These are phyloP conservation scores for Urocolius indicus DNA, from an alignment of 2,113 vertebrate species.

Conservation along the genomic window DNA sequence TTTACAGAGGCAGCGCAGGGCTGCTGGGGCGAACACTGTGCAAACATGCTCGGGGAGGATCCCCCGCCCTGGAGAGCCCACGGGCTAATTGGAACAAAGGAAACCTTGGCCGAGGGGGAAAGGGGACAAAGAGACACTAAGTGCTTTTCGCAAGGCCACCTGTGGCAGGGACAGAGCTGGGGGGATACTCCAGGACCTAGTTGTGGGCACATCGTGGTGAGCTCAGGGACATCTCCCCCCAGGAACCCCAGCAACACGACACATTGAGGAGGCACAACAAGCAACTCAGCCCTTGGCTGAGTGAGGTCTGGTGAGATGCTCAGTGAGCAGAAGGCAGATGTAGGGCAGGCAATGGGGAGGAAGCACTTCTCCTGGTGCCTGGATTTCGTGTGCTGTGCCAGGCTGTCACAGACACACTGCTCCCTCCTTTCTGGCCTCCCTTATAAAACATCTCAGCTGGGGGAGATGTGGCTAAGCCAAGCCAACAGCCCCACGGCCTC, in stretches of 20 bases:
- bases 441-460: not conserved
- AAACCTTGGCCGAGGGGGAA: not conserved
- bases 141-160: not conserved
- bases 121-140: conserved; percentile 19
- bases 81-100: not conserved
- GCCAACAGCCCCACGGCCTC: fast-evolving
- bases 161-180: not conserved
- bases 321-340: not conserved
- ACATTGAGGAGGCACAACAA: too few species aligned
- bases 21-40: conserved; percentile 49
- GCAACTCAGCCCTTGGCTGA: not conserved
- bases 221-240: not conserved
- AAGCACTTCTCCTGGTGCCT: not conserved
- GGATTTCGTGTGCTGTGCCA: not conserved
- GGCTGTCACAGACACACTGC: fast-evolving
- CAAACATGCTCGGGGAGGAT: conserved; percentile 33
- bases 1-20: conserved; percentile 46
- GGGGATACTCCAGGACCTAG: not conserved
- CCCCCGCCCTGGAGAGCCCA: not conserved
- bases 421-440: not conserved
- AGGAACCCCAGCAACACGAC: too few species aligned
- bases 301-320: not conserved
- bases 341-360: fast-evolving
- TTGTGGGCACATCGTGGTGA: fast-evolving
- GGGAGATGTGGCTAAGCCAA: not conserved